Evolutionary conservation across 1,140 invertebrate genomes (phyloP).

Genomic region (Zaprionus ornatus): DNA sequence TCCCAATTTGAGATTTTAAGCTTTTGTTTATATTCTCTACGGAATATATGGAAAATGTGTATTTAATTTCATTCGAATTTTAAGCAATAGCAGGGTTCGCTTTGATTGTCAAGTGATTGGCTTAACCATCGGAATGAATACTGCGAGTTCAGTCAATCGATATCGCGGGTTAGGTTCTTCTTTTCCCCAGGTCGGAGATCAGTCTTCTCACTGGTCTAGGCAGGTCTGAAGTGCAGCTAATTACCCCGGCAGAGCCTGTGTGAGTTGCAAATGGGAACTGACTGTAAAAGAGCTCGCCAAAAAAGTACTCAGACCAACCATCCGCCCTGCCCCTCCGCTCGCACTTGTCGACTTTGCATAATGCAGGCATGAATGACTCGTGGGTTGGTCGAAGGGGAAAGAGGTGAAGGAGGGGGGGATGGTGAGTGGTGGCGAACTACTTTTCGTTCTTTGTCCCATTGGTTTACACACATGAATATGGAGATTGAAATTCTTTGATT

Average conservation of each 20-base stretch:
- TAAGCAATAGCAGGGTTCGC: too few species aligned
- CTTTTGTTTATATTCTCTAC: constrained; percentile 20
- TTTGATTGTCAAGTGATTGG: not conserved
- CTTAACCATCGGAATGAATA: too few species aligned
- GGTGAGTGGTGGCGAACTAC: constrained; percentile 42
- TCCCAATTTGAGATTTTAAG: not conserved
- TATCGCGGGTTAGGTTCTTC: not conserved
- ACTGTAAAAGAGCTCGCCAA: constrained; percentile 60
- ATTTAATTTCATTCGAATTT: not conserved
- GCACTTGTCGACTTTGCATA: constrained; percentile 74
- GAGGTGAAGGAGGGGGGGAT: not conserved
- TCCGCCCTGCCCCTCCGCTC: constrained; percentile 47
- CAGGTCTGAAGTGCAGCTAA: not conserved
- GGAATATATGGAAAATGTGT: not conserved
- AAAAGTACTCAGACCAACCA: constrained; percentile 51
- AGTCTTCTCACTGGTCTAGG: not conserved
- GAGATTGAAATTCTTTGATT: constrained; percentile 80
- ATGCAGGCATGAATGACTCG: constrained; percentile 59
- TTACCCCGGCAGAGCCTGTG: not conserved
- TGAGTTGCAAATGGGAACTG: constrained; percentile 21
- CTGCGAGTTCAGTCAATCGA: not conserved
- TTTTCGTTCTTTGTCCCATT: constrained; percentile 61
- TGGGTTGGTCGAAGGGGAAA: not conserved
- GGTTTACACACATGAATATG: constrained; percentile 34
- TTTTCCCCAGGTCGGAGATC: too few species aligned